Base-by-base conservation (phyloP, 2,888 invertebrate genomes). In the Aphidoletes aphidimyza region DNA sequence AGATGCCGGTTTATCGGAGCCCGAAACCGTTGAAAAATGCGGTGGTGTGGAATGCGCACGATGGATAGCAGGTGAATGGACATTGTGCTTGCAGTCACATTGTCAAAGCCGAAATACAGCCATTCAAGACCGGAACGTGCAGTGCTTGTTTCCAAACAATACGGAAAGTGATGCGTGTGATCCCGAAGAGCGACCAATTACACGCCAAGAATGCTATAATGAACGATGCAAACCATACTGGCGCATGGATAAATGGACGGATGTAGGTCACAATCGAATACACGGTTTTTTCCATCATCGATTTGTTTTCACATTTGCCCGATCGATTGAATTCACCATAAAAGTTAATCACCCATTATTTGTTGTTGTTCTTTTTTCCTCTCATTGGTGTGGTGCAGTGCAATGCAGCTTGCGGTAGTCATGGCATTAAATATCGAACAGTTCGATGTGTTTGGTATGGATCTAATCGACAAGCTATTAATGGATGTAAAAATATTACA, bases 381-480 rank as follows among this genome's bases (percentile, higher is more conserved):
- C 39, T 17, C 39, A 81, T 36, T 78, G 9, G 1, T 78, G 5
- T 78, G 54, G 0, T 8, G 83, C 89, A 97, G 97, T 98, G 98
- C 89, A 93, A 95, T 87, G 96, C 96, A 34, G 91, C 92, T 0
- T 98, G 98, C 89, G 96, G 94, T 69, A 92, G 92, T 85, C 93
- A 93, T 87, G 98, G 98, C 0, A 94, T 96, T 84, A 95, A 96
- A 89, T 96, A 97, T 89, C 93, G 98, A 87, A 94, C 95, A 87
- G 91, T 98, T 85, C 95, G 96, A 87, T 98, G 98, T 90, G 96
- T 98, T 86, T 99, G 98, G 98, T 94, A 93, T 87, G 94, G 95
- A 8, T 95, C 94, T 30, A 95, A 93, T 87, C 93, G 93, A 87
- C 93, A 96, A 42, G 97, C 97, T 9, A 97, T 95, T 22, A 94